Percentiles rank a stretch among this genome's conserved stretches.
Conservation (phyloP, 2,888 invertebrate genomes). For the Clostera curtula region DNA sequence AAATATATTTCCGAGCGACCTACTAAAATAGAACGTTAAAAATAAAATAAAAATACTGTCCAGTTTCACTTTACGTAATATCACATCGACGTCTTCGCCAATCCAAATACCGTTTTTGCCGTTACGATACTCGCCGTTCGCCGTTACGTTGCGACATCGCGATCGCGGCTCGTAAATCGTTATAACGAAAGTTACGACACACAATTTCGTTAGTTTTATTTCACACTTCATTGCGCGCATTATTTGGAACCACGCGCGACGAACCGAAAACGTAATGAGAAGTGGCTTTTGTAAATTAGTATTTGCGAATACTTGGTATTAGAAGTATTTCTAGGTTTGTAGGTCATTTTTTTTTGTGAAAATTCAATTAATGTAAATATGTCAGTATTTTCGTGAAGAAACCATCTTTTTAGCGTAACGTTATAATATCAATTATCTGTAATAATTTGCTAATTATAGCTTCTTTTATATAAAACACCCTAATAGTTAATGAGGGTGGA, state of each 20-base stretch:
- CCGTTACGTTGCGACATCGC: slow-evolving; percentile 27
- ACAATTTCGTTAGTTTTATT: slow-evolving; percentile 53
- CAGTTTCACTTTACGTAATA: slow-evolving; percentile 21
- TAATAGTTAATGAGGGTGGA: no score
- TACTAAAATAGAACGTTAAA: slow-evolving; percentile 10
- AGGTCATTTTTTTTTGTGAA: slow-evolving; percentile 7
- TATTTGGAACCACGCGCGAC: slow-evolving; percentile 12
- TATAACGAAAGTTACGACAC: slow-evolving; percentile 40
- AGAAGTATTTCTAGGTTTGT: slow-evolving; percentile 5
- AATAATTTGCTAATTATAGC: no score
- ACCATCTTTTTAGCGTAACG: no score
- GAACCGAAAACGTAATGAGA: slow-evolving; percentile 10
- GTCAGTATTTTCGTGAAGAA: no score
- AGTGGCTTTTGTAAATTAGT: slow-evolving; percentile 8
- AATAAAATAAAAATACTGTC: slow-evolving; percentile 9
- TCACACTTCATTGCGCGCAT: slow-evolving; percentile 42
- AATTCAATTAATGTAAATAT: no score
- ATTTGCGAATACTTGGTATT: slow-evolving; percentile 6
- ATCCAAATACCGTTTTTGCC: slow-evolving; percentile 31
- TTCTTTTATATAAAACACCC: no score
- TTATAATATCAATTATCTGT: no score
- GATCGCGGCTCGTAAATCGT: slow-evolving; percentile 32
- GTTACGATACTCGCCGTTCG: slow-evolving; percentile 29
- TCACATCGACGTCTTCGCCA: slow-evolving; percentile 20
- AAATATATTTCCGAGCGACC: not conserved